phyloP scores from a whole-genome alignment of 1,140 invertebrate species.

The Acyrthosiphon pisum region DNA sequence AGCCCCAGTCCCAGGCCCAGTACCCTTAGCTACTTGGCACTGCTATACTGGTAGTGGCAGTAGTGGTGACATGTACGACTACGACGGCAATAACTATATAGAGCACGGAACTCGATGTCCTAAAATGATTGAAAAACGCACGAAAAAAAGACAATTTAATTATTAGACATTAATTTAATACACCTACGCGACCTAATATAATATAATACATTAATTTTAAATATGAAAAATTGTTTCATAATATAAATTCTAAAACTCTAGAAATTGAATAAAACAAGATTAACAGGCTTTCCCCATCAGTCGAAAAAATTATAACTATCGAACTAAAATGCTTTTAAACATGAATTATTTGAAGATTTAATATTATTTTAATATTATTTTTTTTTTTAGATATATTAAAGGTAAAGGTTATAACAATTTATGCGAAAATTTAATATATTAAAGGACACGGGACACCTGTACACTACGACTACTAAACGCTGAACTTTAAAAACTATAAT shows the following conservation, averaged over 20 bases:
- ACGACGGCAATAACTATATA: neutral
- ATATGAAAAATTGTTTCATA: neutral
- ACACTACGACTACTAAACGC: neutral
- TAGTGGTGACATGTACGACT: neutral
- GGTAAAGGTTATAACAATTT: neutral
- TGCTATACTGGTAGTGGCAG: neutral
- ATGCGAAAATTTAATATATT: neutral
- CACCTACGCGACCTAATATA: neutral
- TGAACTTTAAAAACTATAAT: neutral
- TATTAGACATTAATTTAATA: neutral
- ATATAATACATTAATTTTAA: neutral
- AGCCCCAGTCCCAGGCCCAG: neutral
- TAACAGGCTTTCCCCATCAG: neutral
- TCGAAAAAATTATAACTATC: neutral
- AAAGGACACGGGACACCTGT: neutral
- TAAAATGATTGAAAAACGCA: too few relatives aligned
- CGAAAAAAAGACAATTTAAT: too few relatives aligned
- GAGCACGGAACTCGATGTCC: too few relatives aligned
- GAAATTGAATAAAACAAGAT: neutral
- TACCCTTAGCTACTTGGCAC: neutral
- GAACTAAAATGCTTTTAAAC: neutral
- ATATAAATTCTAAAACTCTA: neutral
- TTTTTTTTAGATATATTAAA: too few relatives aligned
- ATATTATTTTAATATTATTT: neutral
- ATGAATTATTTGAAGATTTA: neutral